Evolutionary conservation across 1,140 invertebrate genomes (phyloP).

Genomic region (Berghia stephanieae): DNA sequence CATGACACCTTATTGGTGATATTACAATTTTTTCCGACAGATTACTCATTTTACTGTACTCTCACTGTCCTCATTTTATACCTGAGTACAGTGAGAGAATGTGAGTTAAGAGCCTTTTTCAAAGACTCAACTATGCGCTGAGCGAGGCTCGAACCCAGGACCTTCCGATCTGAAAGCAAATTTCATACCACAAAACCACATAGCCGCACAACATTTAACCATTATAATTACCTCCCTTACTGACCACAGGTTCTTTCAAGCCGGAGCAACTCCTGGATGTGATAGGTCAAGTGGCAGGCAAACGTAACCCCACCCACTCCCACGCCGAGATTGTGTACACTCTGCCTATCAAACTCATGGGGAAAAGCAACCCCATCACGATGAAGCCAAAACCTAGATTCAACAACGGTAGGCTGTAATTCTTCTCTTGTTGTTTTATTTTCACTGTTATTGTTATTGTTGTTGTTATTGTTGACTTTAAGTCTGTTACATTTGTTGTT

Average conservation of each 20-base stretch:
- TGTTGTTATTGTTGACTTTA: not conserved
- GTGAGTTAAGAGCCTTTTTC: too few relatives aligned
- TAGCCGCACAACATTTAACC: too few relatives aligned
- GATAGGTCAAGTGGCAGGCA: constrained; percentile 60
- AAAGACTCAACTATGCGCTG: too few relatives aligned
- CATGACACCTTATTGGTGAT: too few relatives aligned
- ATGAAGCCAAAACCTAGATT: constrained; percentile 54
- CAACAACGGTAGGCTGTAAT: constrained; percentile 53
- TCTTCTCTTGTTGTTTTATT: too few relatives aligned
- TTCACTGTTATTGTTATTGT: not conserved
- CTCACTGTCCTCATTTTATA: too few relatives aligned
- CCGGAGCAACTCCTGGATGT: constrained; percentile 58
- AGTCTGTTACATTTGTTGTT: not conserved
- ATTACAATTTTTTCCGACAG: too few relatives aligned
- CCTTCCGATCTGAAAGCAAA: too few relatives aligned
- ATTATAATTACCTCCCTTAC: constrained; percentile 7
- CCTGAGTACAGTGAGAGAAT: too few relatives aligned
- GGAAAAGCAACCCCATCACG: constrained; percentile 56
- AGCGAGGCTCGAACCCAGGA: too few relatives aligned
- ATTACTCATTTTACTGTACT: too few relatives aligned
- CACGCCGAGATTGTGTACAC: constrained; percentile 58
- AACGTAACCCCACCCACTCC: constrained; percentile 50
- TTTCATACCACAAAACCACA: too few relatives aligned
- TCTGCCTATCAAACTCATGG: constrained; percentile 49
- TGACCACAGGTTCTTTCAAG: constrained; percentile 62